Conservation (phyloP, 2,797 vertebrate species). For the Menidia menidia region DNA sequence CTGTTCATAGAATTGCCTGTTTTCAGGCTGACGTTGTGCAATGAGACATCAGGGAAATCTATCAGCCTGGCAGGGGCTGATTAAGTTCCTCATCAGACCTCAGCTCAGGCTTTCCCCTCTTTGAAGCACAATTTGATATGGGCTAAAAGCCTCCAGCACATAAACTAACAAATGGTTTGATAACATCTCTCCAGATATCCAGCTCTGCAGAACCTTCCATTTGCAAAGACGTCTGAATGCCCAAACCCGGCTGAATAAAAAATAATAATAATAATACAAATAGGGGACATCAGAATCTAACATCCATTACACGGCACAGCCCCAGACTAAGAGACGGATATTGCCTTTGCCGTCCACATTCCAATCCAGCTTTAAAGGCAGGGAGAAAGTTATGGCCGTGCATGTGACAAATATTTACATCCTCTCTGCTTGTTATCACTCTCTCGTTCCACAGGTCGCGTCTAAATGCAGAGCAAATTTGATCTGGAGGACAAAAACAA, state of each 20-base stretch:
- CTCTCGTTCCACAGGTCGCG: background rate
- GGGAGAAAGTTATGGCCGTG: constrained; percentile 17
- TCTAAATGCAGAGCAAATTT: constrained; percentile 32
- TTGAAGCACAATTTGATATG: constrained; percentile 20
- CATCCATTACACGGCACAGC: background rate
- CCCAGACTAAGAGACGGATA: background rate
- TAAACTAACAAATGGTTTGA: constrained; percentile 21
- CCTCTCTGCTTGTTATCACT: constrained; percentile 18
- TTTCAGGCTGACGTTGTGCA: background rate
- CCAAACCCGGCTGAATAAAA: constrained; percentile 2
- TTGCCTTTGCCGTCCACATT: constrained; percentile 9
- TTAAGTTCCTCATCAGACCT: background rate
- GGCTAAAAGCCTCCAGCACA: constrained; percentile 6
- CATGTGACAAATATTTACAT: constrained; percentile 15
- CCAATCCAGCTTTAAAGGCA: constrained; percentile 12
- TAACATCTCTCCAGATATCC: constrained; percentile 11
- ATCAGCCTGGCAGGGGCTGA: background rate
- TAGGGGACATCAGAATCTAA: constrained; percentile 1
- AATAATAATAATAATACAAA: background rate
- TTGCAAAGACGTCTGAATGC: background rate
- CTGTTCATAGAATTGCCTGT: constrained; percentile 1
- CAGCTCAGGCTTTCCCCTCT: background rate
- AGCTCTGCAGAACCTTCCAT: constrained; percentile 9
- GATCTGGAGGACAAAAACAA: constrained; percentile 26
- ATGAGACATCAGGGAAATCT: background rate